Base-by-base conservation (phyloP, 2,888 invertebrate species). In the Agrilus mali region DNA sequence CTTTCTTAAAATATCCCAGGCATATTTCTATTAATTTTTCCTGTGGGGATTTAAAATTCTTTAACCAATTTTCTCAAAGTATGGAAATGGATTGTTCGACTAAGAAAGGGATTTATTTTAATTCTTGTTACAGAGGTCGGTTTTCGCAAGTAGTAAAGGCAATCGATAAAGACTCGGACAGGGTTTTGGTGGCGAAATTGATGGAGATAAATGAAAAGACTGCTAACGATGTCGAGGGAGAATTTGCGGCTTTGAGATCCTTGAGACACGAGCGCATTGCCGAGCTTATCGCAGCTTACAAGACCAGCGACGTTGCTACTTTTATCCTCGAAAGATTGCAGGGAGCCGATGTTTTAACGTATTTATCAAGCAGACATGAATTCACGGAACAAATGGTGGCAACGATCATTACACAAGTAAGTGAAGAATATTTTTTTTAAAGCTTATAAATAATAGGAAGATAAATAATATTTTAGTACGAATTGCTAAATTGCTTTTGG, bases 351-450 rank as follows among this genome's bases (percentile, higher is more conserved):
- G 78, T 97, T 33, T 70, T 96, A 4, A 86, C 89, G 0, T 94
- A 89, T 63, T 73, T 95, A 43, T 82, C 89, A 1, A 86, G 84
- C 54, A 77, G 84, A 40, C 89, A 93, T 63, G 86, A 90, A 55
- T 97, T 94, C 66, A 80, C 83, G 0, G 97, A 97, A 65, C 90
- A 95, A 66, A 83, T 84, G 66, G 90, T 96, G 0, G 86, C 90
- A 0, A 81, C 80, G 1, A 82, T 94, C 17, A 77, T 95, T 35
- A 77, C 81, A 3, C 96, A 97, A 70, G 73, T 75, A 55, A 53
- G 50, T 45, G 33, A 20, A 32, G 12, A 3, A 6, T 20, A 20
- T 20, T 4, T 20, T 20, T 20, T 20, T 20, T 6, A n/a, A n/a
- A n/a, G n/a, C n/a, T n/a, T n/a, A n/a, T n/a, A n/a, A n/a, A n/a